Percentiles rank a stretch among this genome's conserved stretches.
Conservation (phyloP, 2,888 invertebrate genomes). For the Nomada flava region DNA sequence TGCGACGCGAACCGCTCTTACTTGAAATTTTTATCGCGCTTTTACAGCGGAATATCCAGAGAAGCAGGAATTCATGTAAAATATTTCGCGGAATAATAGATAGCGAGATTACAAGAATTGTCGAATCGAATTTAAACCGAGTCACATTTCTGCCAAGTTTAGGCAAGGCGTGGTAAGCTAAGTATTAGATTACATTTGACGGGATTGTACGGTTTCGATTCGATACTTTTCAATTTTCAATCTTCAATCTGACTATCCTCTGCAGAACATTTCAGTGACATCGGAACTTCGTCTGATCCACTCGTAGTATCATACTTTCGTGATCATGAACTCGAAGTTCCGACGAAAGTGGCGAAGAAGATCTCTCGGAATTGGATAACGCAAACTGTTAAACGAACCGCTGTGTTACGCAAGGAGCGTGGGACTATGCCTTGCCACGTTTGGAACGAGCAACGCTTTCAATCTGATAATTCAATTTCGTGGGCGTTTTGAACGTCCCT, state of each 20-base stretch:
- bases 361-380: constrained; percentile 6
- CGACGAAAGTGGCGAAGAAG: not conserved
- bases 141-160: not conserved
- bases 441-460: constrained; percentile 21
- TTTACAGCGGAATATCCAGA: not conserved
- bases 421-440: constrained; percentile 22
- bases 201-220: not conserved
- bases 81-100: not conserved
- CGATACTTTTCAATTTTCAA: not conserved
- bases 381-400: not conserved
- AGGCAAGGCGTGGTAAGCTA: not conserved
- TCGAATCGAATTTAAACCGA: no score
- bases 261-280: no score
- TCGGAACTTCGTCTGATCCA: no score
- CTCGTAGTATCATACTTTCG: no score
- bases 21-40: not conserved
- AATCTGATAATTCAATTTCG: constrained; percentile 35
- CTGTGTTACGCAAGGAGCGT: constrained; percentile 28
- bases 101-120: no score
- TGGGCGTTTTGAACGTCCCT: constrained; percentile 16
- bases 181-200: not conserved
- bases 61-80: no score
- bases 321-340: not conserved
- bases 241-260: no score
- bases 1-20: constrained; percentile 15